Evolutionary conservation across 2,797 vertebrate genomes (phyloP), one percentile per base, ranked within the genome.

Genomic region (Scomberomorus guttatus): DNA sequence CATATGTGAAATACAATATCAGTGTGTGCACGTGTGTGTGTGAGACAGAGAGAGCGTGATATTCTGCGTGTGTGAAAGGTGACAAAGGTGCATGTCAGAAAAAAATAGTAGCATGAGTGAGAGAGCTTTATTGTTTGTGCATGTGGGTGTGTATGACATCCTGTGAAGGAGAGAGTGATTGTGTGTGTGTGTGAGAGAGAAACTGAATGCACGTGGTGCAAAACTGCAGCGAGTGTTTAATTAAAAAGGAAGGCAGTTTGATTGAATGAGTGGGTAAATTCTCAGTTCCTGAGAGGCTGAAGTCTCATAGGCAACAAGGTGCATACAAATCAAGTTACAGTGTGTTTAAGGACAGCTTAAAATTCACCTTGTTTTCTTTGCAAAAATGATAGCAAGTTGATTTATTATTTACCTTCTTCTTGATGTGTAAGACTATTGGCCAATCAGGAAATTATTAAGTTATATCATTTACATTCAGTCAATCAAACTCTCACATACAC

Each of bases 1-100:
- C 55, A n/a, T 25, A 17, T 59, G 32, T 52, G 46, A 65, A 54
- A 72, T 66, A 42, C 24, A 32, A 37, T 70, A 25, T 57, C 4
- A 18, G 13, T 54, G 27, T 18, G 44, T 46, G 44, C 18, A 4
- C 18, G 14, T 46, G 17, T 48, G 44, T 44, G 42, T 14, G 14
- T 17, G 44, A n/a, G n/a, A n/a, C n/a, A n/a, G 12, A 13, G 18
- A 32, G 39, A 27, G 46, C 7, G 46, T 7, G 46, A 18, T 50
- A 50, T 50, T 50, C 17, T 20, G 63, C 37, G 32, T 39, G 14
- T 39, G 34, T 67, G 34, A 55, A 68, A 24, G 2, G 27, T 12
- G 18, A 20, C 11, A 5, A 25, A 2, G 2, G 22, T 56, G 34
- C 12, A 18, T 44, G 50, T 55, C n/a, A 25, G 11, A 32, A 51